phyloP scores from a whole-genome alignment of 2,888 invertebrate species.

The Mythimna pallens region DNA sequence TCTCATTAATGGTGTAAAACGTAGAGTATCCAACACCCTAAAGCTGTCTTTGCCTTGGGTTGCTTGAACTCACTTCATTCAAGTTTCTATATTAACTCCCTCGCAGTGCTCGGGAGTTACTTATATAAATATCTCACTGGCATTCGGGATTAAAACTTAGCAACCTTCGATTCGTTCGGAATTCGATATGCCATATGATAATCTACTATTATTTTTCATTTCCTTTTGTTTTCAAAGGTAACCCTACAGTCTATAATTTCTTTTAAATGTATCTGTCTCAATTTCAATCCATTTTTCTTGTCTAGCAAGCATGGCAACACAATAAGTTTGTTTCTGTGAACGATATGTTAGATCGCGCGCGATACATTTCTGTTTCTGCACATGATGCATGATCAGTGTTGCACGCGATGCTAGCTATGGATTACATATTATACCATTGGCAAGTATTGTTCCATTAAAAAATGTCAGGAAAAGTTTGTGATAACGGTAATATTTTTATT shows the following conservation, averaged over 20 bases:
- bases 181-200: too few relatives aligned
- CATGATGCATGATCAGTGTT: conserved; percentile 10
- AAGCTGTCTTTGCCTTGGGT: too few relatives aligned
- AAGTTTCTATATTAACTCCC: too few relatives aligned
- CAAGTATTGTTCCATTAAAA: neutral
- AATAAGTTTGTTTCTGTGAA: conserved; percentile 23
- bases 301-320: conserved; percentile 24
- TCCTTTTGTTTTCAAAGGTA: neutral
- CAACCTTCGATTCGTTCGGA: too few relatives aligned
- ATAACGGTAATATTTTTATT: neutral
- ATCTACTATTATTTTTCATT: too few relatives aligned
- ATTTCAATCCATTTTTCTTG: conserved; percentile 24
- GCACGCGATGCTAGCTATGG: conserved; percentile 12
- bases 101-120: too few relatives aligned
- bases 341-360: conserved; percentile 10
- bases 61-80: too few relatives aligned
- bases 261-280: conserved; percentile 8
- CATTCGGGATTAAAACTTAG: too few relatives aligned
- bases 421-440: neutral
- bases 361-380: conserved; percentile 17
- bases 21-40: too few relatives aligned
- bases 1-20: too few relatives aligned
- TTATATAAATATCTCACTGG: too few relatives aligned
- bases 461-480: neutral
- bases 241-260: neutral